These are phyloP conservation scores for Hoplodrina blanda DNA, from an alignment of 2,888 invertebrate genomes.

Conservation along the genomic window DNA sequence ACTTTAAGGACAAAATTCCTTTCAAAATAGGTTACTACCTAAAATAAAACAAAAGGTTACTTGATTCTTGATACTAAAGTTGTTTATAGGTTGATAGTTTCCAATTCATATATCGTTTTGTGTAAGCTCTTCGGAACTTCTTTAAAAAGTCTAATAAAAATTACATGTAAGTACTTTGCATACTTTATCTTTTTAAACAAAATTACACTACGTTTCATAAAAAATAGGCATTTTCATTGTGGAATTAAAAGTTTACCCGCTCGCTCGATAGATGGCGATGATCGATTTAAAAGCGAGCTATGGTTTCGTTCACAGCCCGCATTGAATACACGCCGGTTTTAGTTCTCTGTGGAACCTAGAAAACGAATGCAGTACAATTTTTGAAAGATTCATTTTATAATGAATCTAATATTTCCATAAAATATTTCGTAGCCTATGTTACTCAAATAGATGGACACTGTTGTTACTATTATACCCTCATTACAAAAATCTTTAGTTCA, in stretches of 20 bases:
- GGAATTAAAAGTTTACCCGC: not conserved
- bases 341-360: too few relatives aligned
- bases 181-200: too few relatives aligned
- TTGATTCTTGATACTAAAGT: constrained; percentile 5
- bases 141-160: not conserved
- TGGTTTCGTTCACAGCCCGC: not conserved
- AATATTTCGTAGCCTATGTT: too few relatives aligned
- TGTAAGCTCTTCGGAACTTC: not conserved
- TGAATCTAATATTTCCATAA: too few relatives aligned
- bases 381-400: not conserved
- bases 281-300: not conserved
- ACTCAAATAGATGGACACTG: too few relatives aligned
- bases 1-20: constrained; percentile 1
- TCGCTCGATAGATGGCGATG: not conserved
- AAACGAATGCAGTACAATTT: not conserved
- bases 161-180: not conserved
- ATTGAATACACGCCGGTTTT: too few relatives aligned
- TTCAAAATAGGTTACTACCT: not conserved
- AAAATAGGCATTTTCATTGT: not conserved
- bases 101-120: not conserved
- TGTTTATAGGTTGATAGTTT: constrained; percentile 18
- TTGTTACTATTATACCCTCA: too few relatives aligned
- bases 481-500: too few relatives aligned
- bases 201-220: too few relatives aligned
- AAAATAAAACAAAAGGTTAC: not conserved